Evolutionary conservation across 2,888 invertebrate genomes (phyloP).

Genomic region (Tenthredo scrophulariae): DNA sequence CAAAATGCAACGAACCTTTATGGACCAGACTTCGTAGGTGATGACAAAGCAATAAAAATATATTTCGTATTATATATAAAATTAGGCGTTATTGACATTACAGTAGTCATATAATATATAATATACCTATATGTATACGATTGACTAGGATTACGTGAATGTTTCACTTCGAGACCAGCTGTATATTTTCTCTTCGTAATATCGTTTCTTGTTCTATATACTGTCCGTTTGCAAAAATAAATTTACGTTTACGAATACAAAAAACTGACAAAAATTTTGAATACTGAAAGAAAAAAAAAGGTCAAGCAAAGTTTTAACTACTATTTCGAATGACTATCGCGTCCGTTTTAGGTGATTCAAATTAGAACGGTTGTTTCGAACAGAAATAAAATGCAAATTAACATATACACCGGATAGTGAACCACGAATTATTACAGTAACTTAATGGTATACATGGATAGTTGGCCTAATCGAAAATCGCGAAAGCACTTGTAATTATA

Average conservation of each 20-base stretch:
- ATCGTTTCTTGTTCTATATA: background rate
- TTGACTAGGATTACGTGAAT: background rate
- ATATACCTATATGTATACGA: background rate
- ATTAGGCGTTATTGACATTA: slow-evolving; percentile 2
- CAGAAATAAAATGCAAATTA: background rate
- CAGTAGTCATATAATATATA: background rate
- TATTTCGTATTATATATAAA: slow-evolving; percentile 1
- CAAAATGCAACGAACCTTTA: slow-evolving; percentile 28
- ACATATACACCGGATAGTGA: background rate
- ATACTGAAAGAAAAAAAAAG: background rate
- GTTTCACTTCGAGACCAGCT: background rate
- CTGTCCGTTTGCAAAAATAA: background rate
- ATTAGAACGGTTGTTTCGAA: background rate
- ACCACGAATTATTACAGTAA: background rate
- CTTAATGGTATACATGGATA: background rate
- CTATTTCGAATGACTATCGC: background rate
- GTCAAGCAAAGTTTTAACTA: background rate
- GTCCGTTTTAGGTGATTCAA: background rate
- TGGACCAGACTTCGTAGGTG: background rate
- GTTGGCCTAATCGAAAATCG: background rate
- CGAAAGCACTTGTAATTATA: slow-evolving; percentile 11
- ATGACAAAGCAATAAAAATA: slow-evolving; percentile 4
- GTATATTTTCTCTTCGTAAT: background rate
- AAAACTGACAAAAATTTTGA: background rate
- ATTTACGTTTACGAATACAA: background rate